Base-by-base conservation (phyloP, 1,140 invertebrate species). In the Listronotus oregonensis region DNA sequence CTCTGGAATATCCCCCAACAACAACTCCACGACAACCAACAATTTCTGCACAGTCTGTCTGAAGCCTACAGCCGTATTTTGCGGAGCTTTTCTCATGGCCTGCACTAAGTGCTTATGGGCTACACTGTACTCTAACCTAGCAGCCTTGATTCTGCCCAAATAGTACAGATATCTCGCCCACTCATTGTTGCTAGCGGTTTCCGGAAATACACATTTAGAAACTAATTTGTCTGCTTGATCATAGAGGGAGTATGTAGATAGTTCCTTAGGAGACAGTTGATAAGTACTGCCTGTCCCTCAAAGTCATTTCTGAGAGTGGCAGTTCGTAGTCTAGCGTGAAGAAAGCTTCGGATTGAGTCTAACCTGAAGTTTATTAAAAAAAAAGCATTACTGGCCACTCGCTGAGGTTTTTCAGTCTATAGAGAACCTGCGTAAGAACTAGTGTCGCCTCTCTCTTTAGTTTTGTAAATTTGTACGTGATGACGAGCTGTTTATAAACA, bases 91-190 rank as follows among this genome's bases (percentile, higher is more conserved):
- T 14, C 97, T 85, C 75, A 98, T 85, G 0, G 92, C 91, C 77
- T 98, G 94, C 5, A 98, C 88, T 39, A 99, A 82, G 82, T 98
- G 91, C 80, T 97, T 97, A 76, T 98, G 95, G 1, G 97, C 97
- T 82, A 94, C 84, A 72, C 95, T 96, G 80, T 99, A 99, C 77
- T 99, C 96, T 46, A 99, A 80, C 73, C 98, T 32, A 2, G 96
- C 95, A 8, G 97, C 95, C 79, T 99, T 99, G 57, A 99, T 99
- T 69, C 96, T 88, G 12, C 97, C 97, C 71, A 98, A 82, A 79
- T 99, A 99, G 79, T 97, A 99, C 17, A 98, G 83, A 79, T 94
- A 99, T 75, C 97, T 86, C 0, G 97, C 97, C 93, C 95, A 97
- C 78, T 99, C 97, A 82, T 99, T 99, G 79, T 99, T 99, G 79